Conservation (phyloP, 2,888 invertebrate genomes). For the Dolichomitus sp. region DNA sequence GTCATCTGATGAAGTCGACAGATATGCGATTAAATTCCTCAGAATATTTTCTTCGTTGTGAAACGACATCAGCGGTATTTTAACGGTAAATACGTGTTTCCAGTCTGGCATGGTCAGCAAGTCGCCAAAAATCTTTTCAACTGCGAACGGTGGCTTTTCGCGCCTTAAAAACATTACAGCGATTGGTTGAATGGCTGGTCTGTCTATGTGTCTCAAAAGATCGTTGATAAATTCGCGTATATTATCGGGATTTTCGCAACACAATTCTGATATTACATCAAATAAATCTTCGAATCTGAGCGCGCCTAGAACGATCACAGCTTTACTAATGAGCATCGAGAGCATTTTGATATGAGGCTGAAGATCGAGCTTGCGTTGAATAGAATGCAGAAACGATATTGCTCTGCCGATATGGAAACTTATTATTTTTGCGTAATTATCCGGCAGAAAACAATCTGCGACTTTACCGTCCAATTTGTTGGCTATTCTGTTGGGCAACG, state of each 20-base stretch:
- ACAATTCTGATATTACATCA: constrained; percentile 88
- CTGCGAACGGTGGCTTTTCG: constrained; percentile 80
- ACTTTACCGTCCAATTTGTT: constrained; percentile 89
- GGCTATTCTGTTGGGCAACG: constrained; percentile 91
- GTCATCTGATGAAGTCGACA: constrained; percentile 85
- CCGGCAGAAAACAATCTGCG: constrained; percentile 88
- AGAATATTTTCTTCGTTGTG: constrained; percentile 87
- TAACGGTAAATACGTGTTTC: constrained; percentile 90
- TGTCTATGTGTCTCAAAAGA: constrained; percentile 88
- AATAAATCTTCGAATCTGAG: constrained; percentile 87
- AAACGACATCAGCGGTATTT: constrained; percentile 88
- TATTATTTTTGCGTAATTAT: constrained; percentile 88
- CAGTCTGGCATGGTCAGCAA: constrained; percentile 85
- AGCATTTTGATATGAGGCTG: constrained; percentile 86
- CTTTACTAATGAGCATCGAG: constrained; percentile 89
- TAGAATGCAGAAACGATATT: constrained; percentile 89
- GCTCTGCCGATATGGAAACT: constrained; percentile 89
- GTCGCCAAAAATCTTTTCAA: constrained; percentile 87
- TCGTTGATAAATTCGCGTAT: constrained; percentile 83
- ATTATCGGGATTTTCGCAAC: constrained; percentile 73
- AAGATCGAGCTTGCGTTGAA: constrained; percentile 80
- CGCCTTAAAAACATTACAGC: constrained; percentile 88
- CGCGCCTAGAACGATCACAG: constrained; percentile 88
- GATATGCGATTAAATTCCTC: constrained; percentile 89
- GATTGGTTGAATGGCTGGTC: constrained; percentile 88